Percentiles rank a stretch among this genome's conserved stretches.
These are phyloP conservation scores for Saguinus midas DNA, from an alignment of 2,113 vertebrate genomes.

Conservation along the genomic window DNA sequence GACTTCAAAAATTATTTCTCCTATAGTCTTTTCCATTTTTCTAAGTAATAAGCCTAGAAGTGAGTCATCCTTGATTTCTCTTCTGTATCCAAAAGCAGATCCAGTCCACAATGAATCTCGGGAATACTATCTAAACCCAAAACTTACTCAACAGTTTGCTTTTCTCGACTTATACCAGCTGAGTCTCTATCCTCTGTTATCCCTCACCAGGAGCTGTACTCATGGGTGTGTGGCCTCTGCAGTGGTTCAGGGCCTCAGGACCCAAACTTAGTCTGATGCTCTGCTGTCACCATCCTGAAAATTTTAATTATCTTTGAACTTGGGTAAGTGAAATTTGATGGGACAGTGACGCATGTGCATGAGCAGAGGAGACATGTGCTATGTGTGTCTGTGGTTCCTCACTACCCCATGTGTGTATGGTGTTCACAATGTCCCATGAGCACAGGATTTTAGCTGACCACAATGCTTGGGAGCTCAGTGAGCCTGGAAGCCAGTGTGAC, in stretches of 20 bases:
- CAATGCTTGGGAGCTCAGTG: background rate
- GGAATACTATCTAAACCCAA: background rate
- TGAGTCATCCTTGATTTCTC: background rate
- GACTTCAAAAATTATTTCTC: background rate
- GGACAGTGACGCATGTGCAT: background rate
- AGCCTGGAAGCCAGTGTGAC: background rate
- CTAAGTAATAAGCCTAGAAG: background rate
- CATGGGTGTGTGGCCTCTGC: background rate
- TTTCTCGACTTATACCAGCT: background rate
- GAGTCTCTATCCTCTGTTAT: background rate
- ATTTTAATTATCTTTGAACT: background rate
- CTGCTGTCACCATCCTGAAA: background rate
- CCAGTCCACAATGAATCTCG: background rate
- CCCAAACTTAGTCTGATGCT: background rate
- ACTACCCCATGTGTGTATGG: background rate
- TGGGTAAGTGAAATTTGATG: background rate
- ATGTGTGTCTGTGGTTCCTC: background rate
- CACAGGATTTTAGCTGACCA: background rate
- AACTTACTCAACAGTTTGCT: background rate
- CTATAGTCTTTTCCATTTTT: background rate
- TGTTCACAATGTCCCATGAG: background rate
- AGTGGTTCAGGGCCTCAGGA: background rate
- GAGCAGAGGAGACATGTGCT: background rate
- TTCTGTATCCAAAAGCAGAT: background rate
- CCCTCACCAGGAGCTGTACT: background rate